Conservation (phyloP, 2,797 vertebrate genomes). For the Pipistrellus pipistrellus region DNA sequence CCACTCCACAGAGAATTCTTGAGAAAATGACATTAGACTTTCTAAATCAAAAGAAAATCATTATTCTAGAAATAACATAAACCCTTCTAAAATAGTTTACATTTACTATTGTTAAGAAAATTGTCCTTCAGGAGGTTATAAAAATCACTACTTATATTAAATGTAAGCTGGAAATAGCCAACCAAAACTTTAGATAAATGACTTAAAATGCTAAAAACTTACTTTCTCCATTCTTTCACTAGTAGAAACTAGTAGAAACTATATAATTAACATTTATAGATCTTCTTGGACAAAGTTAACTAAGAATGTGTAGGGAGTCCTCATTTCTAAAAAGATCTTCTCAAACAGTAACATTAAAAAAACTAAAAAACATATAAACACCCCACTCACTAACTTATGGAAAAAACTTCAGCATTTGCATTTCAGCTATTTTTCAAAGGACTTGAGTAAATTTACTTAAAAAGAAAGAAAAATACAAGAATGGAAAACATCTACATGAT, state of each 20-base stretch:
- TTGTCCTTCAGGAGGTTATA: conserved; percentile 29
- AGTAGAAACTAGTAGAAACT: background rate
- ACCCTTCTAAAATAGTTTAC: conserved; percentile 54
- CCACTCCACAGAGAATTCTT: conserved; percentile 22
- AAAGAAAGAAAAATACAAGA: background rate
- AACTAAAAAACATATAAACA: background rate
- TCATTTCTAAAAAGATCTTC: conserved; percentile 16
- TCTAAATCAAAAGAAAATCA: conserved; percentile 69
- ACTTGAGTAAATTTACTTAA: background rate
- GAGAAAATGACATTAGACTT: conserved; percentile 59
- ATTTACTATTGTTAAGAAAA: conserved; percentile 63
- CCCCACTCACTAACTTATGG: background rate
- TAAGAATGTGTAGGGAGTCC: background rate
- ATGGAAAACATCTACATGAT: background rate
- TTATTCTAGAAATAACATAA: background rate
- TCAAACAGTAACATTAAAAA: background rate
- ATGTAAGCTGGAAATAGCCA: conserved; percentile 32
- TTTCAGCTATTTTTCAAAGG: conserved; percentile 28
- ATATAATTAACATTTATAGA: conserved; percentile 32
- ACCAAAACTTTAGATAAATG: conserved; percentile 25
- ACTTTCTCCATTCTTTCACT: conserved; percentile 34
- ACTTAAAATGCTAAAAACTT: background rate
- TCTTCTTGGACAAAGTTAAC: background rate
- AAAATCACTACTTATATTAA: conserved; percentile 16
- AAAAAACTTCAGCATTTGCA: background rate